Percentiles rank a stretch among this genome's conserved stretches.
These are phyloP conservation scores for Astyanax mexicanus DNA, from an alignment of 2,797 vertebrate species.

Conservation along the genomic window DNA sequence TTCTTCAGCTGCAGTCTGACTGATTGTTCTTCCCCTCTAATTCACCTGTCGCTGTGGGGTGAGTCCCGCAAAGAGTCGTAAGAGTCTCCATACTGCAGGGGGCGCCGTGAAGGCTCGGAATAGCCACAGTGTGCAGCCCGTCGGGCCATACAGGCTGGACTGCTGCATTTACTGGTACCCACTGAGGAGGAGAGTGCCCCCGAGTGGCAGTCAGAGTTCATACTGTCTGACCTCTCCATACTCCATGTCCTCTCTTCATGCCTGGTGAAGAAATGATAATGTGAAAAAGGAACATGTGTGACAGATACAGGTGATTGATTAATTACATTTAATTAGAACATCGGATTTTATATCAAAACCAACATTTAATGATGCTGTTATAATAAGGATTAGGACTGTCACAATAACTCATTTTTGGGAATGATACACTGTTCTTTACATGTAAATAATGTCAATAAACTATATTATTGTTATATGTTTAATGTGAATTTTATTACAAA, in stretches of 20 bases:
- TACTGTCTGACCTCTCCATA: constrained; percentile 92
- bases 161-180: constrained; percentile 98
- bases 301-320: too few relatives aligned
- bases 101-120: constrained; percentile 78
- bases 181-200: constrained; percentile 93
- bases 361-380: background rate
- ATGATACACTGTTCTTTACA: too few relatives aligned
- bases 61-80: constrained; percentile 95
- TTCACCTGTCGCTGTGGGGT: constrained; percentile 95
- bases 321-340: too few relatives aligned
- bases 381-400: background rate
- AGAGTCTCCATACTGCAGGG: constrained; percentile 89
- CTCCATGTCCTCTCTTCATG: constrained; percentile 97
- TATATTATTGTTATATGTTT: too few relatives aligned
- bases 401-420: too few relatives aligned
- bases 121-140: constrained; percentile 87
- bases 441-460: too few relatives aligned
- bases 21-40: constrained; percentile 6
- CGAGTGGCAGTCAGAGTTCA: constrained; percentile 95
- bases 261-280: constrained; percentile 69
- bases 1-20: background rate
- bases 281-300: background rate
- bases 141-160: constrained; percentile 91
- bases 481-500: too few relatives aligned
- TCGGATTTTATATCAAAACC: background rate